Conservation (phyloP, 2,797 vertebrate species). For the Acipenser transmontanus region DNA sequence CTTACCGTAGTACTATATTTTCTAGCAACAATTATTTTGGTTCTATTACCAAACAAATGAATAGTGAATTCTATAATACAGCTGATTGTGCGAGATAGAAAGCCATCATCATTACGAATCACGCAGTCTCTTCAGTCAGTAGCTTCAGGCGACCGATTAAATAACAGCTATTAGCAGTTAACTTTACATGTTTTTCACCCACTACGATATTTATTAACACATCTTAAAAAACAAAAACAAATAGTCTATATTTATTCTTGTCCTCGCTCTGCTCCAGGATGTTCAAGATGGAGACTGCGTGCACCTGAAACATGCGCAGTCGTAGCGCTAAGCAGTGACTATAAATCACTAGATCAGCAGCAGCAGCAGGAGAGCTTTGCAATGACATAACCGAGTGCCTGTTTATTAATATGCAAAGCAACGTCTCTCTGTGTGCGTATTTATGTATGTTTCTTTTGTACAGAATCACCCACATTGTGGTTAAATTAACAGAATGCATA, state of each 20-base stretch:
- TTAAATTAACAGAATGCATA: too few species aligned
- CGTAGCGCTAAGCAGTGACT: constrained; percentile 24
- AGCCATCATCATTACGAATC: constrained; percentile 32
- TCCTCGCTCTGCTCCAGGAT: constrained; percentile 53
- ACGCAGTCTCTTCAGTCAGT: constrained; percentile 25
- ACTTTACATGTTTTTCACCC: too few species aligned
- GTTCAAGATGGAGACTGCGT: constrained; percentile 64
- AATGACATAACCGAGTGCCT: too few species aligned
- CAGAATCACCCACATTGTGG: too few species aligned
- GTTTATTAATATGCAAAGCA: too few species aligned
- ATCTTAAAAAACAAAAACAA: neutral
- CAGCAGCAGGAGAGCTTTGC: constrained; percentile 29
- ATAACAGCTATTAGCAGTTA: neutral
- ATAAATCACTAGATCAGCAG: constrained; percentile 20
- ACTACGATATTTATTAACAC: too few species aligned
- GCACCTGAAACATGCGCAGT: constrained; percentile 67
- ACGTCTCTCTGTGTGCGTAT: too few species aligned
- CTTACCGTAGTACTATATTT: constrained; percentile 42
- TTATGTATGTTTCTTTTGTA: too few species aligned
- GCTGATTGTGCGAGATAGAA: constrained; percentile 36
- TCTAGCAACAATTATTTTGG: neutral
- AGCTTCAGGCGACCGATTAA: too few species aligned
- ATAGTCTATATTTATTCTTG: constrained; percentile 27
- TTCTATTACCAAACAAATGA: constrained; percentile 44
- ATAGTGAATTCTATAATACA: constrained; percentile 13